These are phyloP conservation scores for Cephalotes varians DNA, from an alignment of 2,888 invertebrate species.

Conservation along the genomic window DNA sequence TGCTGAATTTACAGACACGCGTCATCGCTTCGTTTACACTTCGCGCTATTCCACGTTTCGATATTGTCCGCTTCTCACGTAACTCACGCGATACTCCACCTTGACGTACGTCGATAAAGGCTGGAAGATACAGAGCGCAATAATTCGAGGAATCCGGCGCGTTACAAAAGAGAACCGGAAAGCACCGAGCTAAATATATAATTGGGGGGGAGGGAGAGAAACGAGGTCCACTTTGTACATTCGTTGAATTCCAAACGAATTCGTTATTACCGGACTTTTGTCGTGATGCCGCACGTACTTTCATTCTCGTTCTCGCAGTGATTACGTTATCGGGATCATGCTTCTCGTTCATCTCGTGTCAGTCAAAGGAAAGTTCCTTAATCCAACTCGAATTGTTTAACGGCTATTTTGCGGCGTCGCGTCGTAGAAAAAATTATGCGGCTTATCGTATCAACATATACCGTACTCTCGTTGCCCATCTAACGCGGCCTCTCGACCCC, in stretches of 20 bases:
- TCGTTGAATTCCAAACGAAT: conserved; percentile 18
- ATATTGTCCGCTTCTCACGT: neutral
- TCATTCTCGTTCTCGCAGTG: neutral
- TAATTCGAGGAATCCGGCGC: neutral
- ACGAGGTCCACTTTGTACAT: neutral
- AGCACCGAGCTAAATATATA: neutral
- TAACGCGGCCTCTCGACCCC: conserved; percentile 19
- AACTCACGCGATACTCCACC: neutral
- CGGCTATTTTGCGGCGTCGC: neutral
- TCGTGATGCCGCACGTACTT: conserved; percentile 15
- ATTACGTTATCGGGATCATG: conserved; percentile 48
- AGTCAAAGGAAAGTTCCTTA: conserved; percentile 43
- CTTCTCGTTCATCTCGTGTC: conserved; percentile 15
- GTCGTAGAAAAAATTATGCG: conserved; percentile 21
- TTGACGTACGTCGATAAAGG: neutral
- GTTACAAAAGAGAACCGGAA: neutral
- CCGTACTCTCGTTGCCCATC: neutral
- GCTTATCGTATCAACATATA: conserved; percentile 18
- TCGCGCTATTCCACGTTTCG: neutral
- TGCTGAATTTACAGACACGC: conserved; percentile 21
- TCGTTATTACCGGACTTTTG: conserved; percentile 34
- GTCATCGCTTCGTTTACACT: conserved; percentile 36
- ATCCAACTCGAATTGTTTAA: conserved; percentile 30
- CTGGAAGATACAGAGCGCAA: neutral
- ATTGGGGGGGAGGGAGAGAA: neutral